Evolutionary conservation across 2,888 invertebrate genomes (phyloP), one percentile per base, ranked within the genome.

Genomic region (Aleiodes testaceus): DNA sequence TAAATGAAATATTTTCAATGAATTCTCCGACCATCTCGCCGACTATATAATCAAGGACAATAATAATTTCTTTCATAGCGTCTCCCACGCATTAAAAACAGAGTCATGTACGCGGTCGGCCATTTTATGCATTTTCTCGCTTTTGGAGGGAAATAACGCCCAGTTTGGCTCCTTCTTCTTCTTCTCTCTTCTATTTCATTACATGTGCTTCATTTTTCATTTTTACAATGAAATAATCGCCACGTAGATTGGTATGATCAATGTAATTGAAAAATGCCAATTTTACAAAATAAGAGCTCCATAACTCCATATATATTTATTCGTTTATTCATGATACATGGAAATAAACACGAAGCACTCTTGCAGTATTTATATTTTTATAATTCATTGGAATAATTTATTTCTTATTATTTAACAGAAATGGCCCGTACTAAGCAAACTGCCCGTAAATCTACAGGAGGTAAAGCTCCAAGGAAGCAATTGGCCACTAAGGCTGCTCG

Each of bases 401-500:
- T n/a, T 55, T 26, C 22, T 53, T 14, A 55, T 53, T 53, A 55
- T 66, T 67, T 18, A n/a, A 45, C 22, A 77, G 77, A 74, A 20
- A 78, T 78, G 79, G 79, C 79, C 14, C 79, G 77, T 78, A 79
- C 79, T 6, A 79, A 78, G 76, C 79, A 79, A 67, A 79, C 79
- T 14, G 79, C 77, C 26, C 77, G 78, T 75, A 77, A 79, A 61
- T 79, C 78, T 6, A 79, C 79, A 4, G 79, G 79, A 77, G 79
- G 79, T 72, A 79, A 79, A 69, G 79, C 79, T 52, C 78, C 78
- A 2, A 73, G 78, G 53, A 79, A 79, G 68, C 78, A 77, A 50
- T 74, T 77, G 59, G 78, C 78, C 2, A 97, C 96, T 69, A 97
- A 97, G 89, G 96, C 96, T 30, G 96, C 97, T 61, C 93, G 96